phyloP scores from a whole-genome alignment of 2,888 invertebrate genomes.

The Drosophila engyochracea region DNA sequence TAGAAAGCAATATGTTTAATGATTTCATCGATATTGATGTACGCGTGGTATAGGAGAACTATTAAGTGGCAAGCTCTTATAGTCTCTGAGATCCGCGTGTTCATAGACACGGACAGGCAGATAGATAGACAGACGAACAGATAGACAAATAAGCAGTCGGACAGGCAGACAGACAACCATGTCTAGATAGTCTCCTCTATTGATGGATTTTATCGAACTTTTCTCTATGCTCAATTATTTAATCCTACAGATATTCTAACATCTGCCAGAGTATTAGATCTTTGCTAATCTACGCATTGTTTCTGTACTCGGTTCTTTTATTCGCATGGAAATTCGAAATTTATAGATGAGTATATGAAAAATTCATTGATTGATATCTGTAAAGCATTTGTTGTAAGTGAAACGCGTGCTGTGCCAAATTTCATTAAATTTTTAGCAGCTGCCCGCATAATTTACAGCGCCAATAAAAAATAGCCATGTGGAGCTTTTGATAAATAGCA shows the following conservation, averaged over 20 bases:
- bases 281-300: neutral
- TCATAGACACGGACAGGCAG: too few species aligned
- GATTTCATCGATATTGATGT: neutral
- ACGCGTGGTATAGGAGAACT: too few species aligned
- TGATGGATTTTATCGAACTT: neutral
- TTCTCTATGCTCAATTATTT: neutral
- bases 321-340: constrained; percentile 58
- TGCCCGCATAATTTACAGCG: constrained; percentile 50
- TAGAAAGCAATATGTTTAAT: neutral
- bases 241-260: neutral
- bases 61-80: too few species aligned
- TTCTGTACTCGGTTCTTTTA: neutral
- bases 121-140: neutral
- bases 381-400: constrained; percentile 61
- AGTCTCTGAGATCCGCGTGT: too few species aligned
- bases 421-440: constrained; percentile 62
- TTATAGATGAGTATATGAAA: constrained; percentile 54
- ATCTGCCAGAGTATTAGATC: constrained; percentile 10
- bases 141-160: neutral
- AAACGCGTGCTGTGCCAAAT: constrained; percentile 54
- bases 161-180: too few species aligned
- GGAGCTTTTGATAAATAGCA: constrained; percentile 32
- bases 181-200: neutral
- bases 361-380: constrained; percentile 72
- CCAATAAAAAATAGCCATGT: constrained; percentile 62